Conservation (phyloP, 2,888 invertebrate genomes). For the Agonopterix arenella region DNA sequence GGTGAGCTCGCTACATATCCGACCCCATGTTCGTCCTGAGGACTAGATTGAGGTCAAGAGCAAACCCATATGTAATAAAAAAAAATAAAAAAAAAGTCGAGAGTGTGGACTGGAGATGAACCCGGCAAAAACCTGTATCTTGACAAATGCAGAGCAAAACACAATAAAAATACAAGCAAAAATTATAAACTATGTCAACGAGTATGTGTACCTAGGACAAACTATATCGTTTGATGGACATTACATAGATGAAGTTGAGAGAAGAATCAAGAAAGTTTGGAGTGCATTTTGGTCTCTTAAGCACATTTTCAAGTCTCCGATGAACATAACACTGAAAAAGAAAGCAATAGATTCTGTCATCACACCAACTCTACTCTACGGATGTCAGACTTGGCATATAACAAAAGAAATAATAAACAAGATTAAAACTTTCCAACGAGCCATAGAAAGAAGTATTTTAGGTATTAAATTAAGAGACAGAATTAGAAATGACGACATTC, state of each 20-base stretch:
- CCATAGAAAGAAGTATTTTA: conserved; percentile 11
- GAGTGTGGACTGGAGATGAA: conserved; percentile 9
- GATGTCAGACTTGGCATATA: conserved; percentile 11
- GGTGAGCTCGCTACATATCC: too few relatives aligned
- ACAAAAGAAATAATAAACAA: conserved; percentile 5
- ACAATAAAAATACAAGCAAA: neutral
- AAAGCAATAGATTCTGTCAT: conserved; percentile 7
- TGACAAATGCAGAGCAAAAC: conserved; percentile 7
- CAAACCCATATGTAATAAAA: too few relatives aligned
- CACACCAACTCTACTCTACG: conserved; percentile 9
- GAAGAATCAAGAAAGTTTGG: conserved; percentile 11
- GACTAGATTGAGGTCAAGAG: too few relatives aligned
- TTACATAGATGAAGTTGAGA: conserved; percentile 9
- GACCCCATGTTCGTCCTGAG: too few relatives aligned
- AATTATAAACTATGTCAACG: conserved; percentile 1
- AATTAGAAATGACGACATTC: conserved; percentile 1
- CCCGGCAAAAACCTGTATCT: conserved; percentile 4
- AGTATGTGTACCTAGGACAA: conserved; percentile 13
- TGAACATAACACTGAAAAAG: conserved; percentile 4
- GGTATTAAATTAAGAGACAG: conserved; percentile 2
- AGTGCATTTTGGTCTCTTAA: conserved; percentile 6
- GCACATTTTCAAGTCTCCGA: conserved; percentile 6
- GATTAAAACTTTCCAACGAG: conserved; percentile 3
- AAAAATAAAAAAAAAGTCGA: conserved; percentile 4
- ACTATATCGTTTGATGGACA: conserved; percentile 8